Conservation (phyloP, 1,140 invertebrate genomes). For the Babylonia areolata region DNA sequence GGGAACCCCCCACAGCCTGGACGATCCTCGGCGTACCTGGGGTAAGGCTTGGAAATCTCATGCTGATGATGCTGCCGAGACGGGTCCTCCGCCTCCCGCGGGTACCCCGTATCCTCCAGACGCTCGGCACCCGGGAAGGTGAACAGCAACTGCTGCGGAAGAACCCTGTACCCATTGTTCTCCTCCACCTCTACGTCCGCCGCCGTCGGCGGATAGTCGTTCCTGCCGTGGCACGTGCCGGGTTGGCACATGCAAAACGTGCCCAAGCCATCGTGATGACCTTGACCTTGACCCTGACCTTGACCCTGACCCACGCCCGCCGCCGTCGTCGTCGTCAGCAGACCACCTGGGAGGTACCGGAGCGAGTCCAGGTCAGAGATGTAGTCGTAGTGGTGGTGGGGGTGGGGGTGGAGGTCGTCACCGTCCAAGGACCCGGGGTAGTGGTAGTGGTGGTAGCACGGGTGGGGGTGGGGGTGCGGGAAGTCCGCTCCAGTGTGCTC, state of each 20-base stretch:
- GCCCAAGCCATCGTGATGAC: neutral
- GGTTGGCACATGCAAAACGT: neutral
- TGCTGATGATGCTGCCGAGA: neutral
- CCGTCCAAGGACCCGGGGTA: too few relatives aligned
- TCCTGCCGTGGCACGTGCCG: too few relatives aligned
- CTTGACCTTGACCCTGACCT: neutral
- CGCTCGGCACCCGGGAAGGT: neutral
- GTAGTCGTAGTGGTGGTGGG: too few relatives aligned
- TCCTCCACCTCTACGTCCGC: neutral
- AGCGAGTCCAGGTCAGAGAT: neutral
- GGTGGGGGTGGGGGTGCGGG: too few relatives aligned
- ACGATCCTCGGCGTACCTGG: neutral
- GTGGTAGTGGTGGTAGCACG: too few relatives aligned
- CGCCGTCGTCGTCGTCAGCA: neutral
- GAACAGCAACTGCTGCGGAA: too few relatives aligned
- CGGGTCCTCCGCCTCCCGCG: neutral
- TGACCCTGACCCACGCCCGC: neutral
- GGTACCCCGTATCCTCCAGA: neutral
- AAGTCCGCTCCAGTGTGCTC: neutral
- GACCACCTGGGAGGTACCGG: neutral
- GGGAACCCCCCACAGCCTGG: too few relatives aligned
- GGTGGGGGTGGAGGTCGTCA: too few relatives aligned
- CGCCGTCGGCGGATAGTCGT: neutral
- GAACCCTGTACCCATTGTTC: neutral
- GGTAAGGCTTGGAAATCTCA: conserved; percentile 5